phyloP scores from a whole-genome alignment of 2,797 vertebrate genomes.

The Sciurus carolinensis region DNA sequence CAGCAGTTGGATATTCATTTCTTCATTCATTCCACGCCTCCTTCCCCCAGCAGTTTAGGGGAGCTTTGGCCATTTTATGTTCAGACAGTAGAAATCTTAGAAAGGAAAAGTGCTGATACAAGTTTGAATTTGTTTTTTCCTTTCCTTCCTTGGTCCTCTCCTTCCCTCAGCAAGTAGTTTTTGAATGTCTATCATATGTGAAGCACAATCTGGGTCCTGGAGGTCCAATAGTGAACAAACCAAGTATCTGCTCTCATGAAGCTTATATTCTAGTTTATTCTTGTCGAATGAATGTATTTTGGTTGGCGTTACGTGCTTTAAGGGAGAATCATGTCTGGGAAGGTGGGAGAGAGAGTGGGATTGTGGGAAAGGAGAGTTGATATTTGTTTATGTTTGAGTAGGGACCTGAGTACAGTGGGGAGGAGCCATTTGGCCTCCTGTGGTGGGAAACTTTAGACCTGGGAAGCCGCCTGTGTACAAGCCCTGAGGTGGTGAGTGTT shows the following conservation, averaged over 20 bases:
- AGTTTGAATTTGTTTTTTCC: not conserved
- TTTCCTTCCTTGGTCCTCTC: not conserved
- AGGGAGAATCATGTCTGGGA: not conserved
- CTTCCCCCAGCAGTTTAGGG: not conserved
- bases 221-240: not conserved
- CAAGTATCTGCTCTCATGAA: not conserved
- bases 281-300: not conserved
- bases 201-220: not conserved
- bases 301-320: not conserved
- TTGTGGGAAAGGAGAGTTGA: not conserved
- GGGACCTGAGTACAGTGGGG: not conserved
- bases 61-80: not conserved
- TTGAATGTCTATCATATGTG: not conserved
- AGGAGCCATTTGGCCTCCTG: not conserved
- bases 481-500: not conserved
- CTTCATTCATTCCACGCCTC: not conserved
- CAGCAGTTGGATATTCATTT: not conserved
- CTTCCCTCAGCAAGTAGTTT: not conserved
- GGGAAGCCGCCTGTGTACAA: not conserved
- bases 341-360: not conserved
- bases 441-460: not conserved
- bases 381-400: not conserved
- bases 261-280: conserved; percentile 33
- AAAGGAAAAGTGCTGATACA: not conserved
- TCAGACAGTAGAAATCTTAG: not conserved